These are phyloP conservation scores for Pangasius mekongensis DNA, from an alignment of 2,797 vertebrate genomes.

Conservation along the genomic window DNA sequence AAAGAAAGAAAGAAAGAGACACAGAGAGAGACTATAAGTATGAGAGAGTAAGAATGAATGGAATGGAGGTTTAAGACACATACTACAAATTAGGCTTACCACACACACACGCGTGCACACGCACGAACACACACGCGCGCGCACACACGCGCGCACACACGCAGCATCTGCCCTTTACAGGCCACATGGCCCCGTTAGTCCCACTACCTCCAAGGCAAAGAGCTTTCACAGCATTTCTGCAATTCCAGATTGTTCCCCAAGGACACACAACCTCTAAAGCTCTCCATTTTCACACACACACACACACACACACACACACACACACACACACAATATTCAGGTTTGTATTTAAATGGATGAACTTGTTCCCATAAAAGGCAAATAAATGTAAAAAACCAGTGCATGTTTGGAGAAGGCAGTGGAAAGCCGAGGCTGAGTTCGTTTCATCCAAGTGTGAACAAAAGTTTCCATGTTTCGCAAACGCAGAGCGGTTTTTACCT, in stretches of 20 bases:
- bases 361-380: constrained; percentile 3
- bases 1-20: background rate
- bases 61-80: background rate
- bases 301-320: background rate
- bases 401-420: constrained; percentile 26
- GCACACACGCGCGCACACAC: background rate
- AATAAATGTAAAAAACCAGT: constrained; percentile 15
- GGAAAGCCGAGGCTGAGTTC: constrained; percentile 28
- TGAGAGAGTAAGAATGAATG: background rate
- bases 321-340: background rate
- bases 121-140: background rate
- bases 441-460: constrained; percentile 50
- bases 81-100: constrained; percentile 9
- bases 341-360: constrained; percentile 16
- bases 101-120: background rate
- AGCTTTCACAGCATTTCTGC: constrained; percentile 45
- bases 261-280: constrained; percentile 17
- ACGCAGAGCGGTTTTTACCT: background rate
- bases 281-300: background rate
- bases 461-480: constrained; percentile 51
- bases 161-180: constrained; percentile 2
- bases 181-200: constrained; percentile 38
- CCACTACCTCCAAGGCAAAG: constrained; percentile 22
- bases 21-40: background rate
- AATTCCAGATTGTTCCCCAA: constrained; percentile 40